Conservation (phyloP, 2,888 invertebrate genomes). For the Elaeidobius kamerunicus region DNA sequence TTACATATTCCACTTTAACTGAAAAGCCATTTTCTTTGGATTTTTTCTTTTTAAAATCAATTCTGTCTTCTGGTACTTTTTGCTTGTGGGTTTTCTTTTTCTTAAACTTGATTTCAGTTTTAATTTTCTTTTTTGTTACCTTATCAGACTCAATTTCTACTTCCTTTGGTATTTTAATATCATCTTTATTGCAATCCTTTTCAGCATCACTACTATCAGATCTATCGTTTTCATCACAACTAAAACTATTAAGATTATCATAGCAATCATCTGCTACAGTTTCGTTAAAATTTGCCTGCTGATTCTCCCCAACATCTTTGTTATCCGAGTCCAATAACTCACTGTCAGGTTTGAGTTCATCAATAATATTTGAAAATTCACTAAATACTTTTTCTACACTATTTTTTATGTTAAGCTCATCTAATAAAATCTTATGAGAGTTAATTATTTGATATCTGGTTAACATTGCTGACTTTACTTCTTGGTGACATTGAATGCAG, state of each 20-base stretch:
- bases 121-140: background rate
- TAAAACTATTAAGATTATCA: background rate
- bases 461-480: slow-evolving; percentile 26
- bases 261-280: background rate
- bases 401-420: slow-evolving; percentile 1
- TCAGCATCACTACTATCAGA: background rate
- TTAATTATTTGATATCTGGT: slow-evolving; percentile 25
- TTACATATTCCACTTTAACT: slow-evolving; percentile 16
- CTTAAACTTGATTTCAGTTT: slow-evolving; percentile 17
- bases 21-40: background rate
- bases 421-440: slow-evolving; percentile 20
- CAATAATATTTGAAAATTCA: background rate
- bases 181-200: background rate
- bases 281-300: too few relatives aligned
- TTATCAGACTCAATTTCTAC: background rate
- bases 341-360: background rate
- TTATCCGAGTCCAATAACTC: background rate
- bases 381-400: background rate
- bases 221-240: background rate
- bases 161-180: background rate
- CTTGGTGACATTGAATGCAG: slow-evolving; percentile 20
- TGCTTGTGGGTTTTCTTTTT: slow-evolving; percentile 8
- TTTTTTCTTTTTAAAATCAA: slow-evolving; percentile 10
- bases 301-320: too few relatives aligned
- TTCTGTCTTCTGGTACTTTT: background rate